These are phyloP conservation scores for Tolypeutes matacus DNA, from an alignment of 2,797 vertebrate genomes.

Conservation along the genomic window DNA sequence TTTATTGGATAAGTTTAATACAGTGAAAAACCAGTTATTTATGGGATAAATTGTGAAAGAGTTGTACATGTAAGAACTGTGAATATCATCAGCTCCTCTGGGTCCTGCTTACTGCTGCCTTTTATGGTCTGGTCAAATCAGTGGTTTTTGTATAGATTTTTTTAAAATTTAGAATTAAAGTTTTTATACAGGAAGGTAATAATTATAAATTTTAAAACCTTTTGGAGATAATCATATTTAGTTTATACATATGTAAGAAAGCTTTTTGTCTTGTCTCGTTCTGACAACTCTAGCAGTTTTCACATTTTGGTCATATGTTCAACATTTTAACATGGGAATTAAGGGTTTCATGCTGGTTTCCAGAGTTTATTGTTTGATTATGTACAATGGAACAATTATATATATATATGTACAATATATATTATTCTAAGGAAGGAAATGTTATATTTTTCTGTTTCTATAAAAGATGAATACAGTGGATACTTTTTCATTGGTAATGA, in stretches of 20 bases:
- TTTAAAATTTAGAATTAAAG: conserved; percentile 91
- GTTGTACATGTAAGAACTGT: neutral
- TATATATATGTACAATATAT: too few relatives aligned
- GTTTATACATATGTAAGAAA: conserved; percentile 55
- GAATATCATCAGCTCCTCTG: conserved; percentile 62
- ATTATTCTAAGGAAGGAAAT: neutral
- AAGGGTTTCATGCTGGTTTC: conserved; percentile 88
- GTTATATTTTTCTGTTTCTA: too few relatives aligned
- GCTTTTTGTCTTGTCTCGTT: too few relatives aligned
- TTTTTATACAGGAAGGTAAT: conserved; percentile 95
- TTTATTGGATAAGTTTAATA: too few relatives aligned
- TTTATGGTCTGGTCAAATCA: conserved; percentile 90
- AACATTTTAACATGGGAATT: too few relatives aligned
- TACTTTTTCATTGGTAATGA: conserved; percentile 87
- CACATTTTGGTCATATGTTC: too few relatives aligned
- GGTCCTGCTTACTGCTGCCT: conserved; percentile 90
- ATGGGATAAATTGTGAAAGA: too few relatives aligned
- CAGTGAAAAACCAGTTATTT: too few relatives aligned
- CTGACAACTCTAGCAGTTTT: too few relatives aligned
- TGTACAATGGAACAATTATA: too few relatives aligned
- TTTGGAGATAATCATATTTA: conserved; percentile 6
- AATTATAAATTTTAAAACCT: conserved; percentile 89
- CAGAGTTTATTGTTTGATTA: conserved; percentile 86
- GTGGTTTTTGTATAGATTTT: conserved; percentile 94
- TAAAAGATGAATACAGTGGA: conserved; percentile 86